These are phyloP conservation scores for Ceyx melanurus DNA, from an alignment of 2,113 vertebrate genomes.

Conservation along the genomic window DNA sequence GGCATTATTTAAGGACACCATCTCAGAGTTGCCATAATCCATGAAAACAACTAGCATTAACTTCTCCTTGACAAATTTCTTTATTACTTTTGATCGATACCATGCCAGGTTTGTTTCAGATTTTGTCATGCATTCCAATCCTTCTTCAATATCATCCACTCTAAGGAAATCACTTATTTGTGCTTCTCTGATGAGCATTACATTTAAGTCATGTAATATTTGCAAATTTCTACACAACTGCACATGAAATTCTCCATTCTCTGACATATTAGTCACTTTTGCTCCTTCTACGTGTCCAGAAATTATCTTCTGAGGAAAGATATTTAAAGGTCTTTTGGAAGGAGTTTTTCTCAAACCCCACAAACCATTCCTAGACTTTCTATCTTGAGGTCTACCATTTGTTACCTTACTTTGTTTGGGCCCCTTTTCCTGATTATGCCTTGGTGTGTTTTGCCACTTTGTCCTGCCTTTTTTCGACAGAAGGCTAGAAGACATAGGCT, in stretches of 20 bases:
- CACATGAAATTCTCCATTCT: conserved; percentile 73
- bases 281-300: conserved; percentile 69
- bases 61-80: conserved; percentile 23
- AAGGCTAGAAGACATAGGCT: conserved; percentile 50
- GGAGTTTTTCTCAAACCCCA: neutral
- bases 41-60: conserved; percentile 74
- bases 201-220: conserved; percentile 51
- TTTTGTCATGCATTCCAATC: conserved; percentile 76
- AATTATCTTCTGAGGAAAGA: conserved; percentile 40
- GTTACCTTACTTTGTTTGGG: neutral
- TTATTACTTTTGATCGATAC: conserved; percentile 73
- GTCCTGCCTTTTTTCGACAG: neutral
- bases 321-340: neutral
- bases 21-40: conserved; percentile 73
- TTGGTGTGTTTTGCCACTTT: neutral
- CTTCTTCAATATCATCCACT: conserved; percentile 67
- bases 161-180: conserved; percentile 12
- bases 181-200: conserved; percentile 54
- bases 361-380: neutral
- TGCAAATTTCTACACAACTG: conserved; percentile 65
- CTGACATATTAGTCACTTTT: conserved; percentile 69
- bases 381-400: neutral
- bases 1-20: conserved; percentile 57
- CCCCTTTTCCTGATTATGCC: neutral
- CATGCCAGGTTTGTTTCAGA: conserved; percentile 64